These are phyloP conservation scores for Anadara kagoshimensis DNA, from an alignment of 1,140 invertebrate genomes.

Conservation along the genomic window DNA sequence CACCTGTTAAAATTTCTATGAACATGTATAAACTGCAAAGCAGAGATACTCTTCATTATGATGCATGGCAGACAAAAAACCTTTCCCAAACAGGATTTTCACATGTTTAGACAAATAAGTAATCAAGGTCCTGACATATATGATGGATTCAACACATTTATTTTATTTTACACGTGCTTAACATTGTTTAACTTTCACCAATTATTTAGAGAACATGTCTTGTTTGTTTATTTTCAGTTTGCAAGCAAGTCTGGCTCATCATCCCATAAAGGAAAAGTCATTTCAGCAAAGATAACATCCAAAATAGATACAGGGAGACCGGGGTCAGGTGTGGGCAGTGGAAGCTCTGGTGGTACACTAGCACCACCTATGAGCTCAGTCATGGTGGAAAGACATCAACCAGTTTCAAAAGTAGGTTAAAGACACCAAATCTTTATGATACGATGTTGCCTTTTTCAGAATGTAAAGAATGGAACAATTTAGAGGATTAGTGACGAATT, in stretches of 20 bases:
- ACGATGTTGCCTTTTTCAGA: not conserved
- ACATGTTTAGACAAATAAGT: no score
- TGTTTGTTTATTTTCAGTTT: not conserved
- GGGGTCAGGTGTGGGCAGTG: not conserved
- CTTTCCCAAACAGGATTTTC: no score
- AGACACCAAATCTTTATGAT: not conserved
- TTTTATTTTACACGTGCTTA: no score
- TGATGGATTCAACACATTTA: no score
- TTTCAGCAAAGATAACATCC: constrained; percentile 43
- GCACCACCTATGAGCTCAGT: constrained; percentile 66
- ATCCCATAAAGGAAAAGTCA: constrained; percentile 33
- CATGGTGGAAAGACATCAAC: constrained; percentile 66
- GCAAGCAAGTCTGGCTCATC: constrained; percentile 12
- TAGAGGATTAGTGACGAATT: no score
- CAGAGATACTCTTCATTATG: no score
- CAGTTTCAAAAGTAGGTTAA: constrained; percentile 59
- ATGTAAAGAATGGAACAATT: not conserved
- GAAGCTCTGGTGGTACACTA: constrained; percentile 26
- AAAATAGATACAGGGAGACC: constrained; percentile 33
- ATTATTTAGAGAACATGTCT: not conserved
- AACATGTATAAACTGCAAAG: no score
- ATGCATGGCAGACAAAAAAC: no score
- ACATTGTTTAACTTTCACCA: no score
- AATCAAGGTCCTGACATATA: no score
- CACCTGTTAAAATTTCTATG: no score